Conservation (phyloP, 2,113 vertebrate species). For the Charina bottae region DNA sequence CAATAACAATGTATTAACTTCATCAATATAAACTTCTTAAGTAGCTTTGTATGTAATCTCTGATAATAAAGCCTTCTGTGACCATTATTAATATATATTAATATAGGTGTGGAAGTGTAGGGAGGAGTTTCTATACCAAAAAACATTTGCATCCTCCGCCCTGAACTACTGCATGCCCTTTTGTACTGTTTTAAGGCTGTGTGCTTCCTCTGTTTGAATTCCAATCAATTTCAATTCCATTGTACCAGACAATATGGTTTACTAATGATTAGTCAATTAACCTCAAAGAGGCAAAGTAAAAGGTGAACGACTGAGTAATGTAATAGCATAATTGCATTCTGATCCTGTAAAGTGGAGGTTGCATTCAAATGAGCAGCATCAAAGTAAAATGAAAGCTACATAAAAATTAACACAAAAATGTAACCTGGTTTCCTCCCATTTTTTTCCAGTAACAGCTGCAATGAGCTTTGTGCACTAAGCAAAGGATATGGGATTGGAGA, state of each 20-base stretch:
- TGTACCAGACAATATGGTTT: slow-evolving; percentile 58
- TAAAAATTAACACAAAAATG: slow-evolving; percentile 26
- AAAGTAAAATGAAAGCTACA: slow-evolving; percentile 48
- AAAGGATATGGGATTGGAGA: not conserved
- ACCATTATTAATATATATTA: slow-evolving; percentile 16
- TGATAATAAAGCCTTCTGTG: not conserved
- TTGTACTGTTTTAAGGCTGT: slow-evolving; percentile 40
- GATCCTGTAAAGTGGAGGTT: slow-evolving; percentile 32
- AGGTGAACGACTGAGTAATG: slow-evolving; percentile 47
- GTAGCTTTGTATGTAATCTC: not conserved
- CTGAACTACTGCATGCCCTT: not conserved
- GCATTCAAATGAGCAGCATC: slow-evolving; percentile 42
- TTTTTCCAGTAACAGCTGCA: slow-evolving; percentile 31
- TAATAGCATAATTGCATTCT: slow-evolving; percentile 41
- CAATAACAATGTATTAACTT: not conserved
- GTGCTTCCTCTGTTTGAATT: slow-evolving; percentile 46
- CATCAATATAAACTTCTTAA: not conserved
- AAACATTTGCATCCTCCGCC: not conserved
- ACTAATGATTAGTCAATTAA: slow-evolving; percentile 68
- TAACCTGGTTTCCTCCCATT: slow-evolving; percentile 16
- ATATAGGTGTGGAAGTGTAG: slow-evolving; percentile 26
- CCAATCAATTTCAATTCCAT: slow-evolving; percentile 65
- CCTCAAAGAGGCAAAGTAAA: slow-evolving; percentile 54
- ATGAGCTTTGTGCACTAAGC: not conserved
- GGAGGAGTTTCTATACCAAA: slow-evolving; percentile 4